Base-by-base conservation (phyloP, 2,797 vertebrate genomes). In the Anguilla pacifica region DNA sequence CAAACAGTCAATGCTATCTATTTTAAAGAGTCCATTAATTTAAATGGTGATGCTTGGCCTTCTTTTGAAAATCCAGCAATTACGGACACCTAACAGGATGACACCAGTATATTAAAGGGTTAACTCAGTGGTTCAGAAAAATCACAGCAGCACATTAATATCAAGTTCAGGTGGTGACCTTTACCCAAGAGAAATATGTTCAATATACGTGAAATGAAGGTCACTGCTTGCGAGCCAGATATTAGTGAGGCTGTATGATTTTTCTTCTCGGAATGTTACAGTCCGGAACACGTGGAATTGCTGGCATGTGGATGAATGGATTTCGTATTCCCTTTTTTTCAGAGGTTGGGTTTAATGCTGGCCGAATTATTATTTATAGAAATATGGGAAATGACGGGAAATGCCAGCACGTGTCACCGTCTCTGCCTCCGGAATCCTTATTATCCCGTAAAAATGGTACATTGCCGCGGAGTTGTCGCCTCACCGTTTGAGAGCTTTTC, bases 71-170 rank as follows among this genome's bases (percentile, higher is more conserved):
- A 6, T 43, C 1, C 43, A 25, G 77, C 74, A 81, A n/a, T 49
- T 82, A 51, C 22, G n/a, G 43, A n/a, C 39, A 81, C 46, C 39
- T 46, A 17, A 46, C 79, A 82, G 79, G 13, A 13, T 46, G 39
- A 43, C 17, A 81, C 25, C 17, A 81, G 1, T 51, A 82, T 25
- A 51, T 51, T 22, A 49, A 51, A 82, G 79, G 79, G 79, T 82
- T 82, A 82, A 82, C 43, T 51, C 43, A 25, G 25, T 9, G 79
- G 19, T 51, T 49, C 46, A 22, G 35, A 43, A 51, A 51, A 82
- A 82, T 82, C 79, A n/a, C 79, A 51, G 43, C 43, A 82, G 79
- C 79, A 51, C 77, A 43, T 25, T 82, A 6, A 82, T 82, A 82
- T 51, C 43, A n/a, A 43, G 74, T 46, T 46, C 74, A 79, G 74